These are phyloP conservation scores for Monochamus saltuarius DNA, from an alignment of 1,140 invertebrate genomes.

Conservation along the genomic window DNA sequence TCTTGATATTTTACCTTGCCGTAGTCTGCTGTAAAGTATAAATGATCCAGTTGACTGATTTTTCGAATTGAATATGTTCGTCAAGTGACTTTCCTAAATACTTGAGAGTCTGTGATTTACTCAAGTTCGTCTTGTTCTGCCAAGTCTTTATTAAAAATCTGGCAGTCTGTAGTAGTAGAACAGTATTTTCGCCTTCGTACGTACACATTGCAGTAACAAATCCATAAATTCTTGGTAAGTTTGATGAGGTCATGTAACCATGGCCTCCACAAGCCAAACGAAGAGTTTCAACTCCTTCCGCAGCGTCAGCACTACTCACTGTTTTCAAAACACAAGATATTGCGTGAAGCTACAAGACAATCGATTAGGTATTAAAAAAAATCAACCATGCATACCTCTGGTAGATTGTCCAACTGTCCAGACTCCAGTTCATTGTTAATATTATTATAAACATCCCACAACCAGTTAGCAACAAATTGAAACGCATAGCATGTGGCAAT, in stretches of 20 bases:
- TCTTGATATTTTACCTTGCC: conserved; percentile 61
- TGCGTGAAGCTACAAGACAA: conserved; percentile 73
- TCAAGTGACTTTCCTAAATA: conserved; percentile 59
- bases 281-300: conserved; percentile 74
- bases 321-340: conserved; percentile 90
- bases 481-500: conserved; percentile 80
- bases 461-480: conserved; percentile 68
- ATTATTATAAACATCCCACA: conserved; percentile 81
- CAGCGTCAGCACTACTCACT: conserved; percentile 72
- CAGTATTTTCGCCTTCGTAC: conserved; percentile 95
- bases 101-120: conserved; percentile 63
- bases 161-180: conserved; percentile 87
- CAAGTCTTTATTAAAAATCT: conserved; percentile 76
- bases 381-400: conserved; percentile 64
- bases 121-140: conserved; percentile 61
- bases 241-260: conserved; percentile 85
- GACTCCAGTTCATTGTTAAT: conserved; percentile 75
- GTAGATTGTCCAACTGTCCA: conserved; percentile 75
- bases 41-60: conserved; percentile 64
- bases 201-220: conserved; percentile 83
- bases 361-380: too few relatives aligned
- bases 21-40: conserved; percentile 68
- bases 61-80: conserved; percentile 59
- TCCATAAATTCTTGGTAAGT: conserved; percentile 80
- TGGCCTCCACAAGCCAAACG: conserved; percentile 90